Conservation (phyloP, 2,888 invertebrate genomes). For the Dicycla oo region DNA sequence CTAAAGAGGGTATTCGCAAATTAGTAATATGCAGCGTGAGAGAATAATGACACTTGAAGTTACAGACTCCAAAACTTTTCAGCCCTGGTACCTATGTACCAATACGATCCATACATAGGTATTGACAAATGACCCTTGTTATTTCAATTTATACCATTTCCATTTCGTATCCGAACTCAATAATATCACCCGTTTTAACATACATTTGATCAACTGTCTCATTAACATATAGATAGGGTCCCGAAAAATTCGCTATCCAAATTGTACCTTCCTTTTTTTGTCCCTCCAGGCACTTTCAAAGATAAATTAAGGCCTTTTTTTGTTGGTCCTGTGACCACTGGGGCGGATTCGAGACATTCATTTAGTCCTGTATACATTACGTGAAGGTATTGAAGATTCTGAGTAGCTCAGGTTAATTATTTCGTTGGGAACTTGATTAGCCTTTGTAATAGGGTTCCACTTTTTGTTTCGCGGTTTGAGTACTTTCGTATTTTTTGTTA, state of each 20-base stretch:
- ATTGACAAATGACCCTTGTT: constrained; percentile 71
- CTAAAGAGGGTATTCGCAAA: no score
- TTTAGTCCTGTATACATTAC: constrained; percentile 73
- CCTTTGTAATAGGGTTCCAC: constrained; percentile 53
- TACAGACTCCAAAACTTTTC: no score
- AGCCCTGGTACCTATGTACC: background rate
- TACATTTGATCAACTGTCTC: constrained; percentile 80
- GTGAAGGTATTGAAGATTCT: constrained; percentile 69
- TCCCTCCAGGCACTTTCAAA: constrained; percentile 73
- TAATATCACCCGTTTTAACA: constrained; percentile 79
- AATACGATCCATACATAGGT: constrained; percentile 27
- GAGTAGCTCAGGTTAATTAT: constrained; percentile 72
- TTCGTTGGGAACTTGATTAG: constrained; percentile 69
- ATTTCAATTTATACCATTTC: constrained; percentile 74
- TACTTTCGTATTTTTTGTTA: constrained; percentile 61
- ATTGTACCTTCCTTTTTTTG: constrained; percentile 77
- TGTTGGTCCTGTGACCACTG: constrained; percentile 72
- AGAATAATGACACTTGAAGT: no score
- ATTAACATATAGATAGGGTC: constrained; percentile 82
- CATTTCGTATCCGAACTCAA: constrained; percentile 70
- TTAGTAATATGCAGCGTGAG: no score
- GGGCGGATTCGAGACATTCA: constrained; percentile 72
- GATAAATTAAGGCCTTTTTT: constrained; percentile 79
- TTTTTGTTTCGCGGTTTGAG: constrained; percentile 63
- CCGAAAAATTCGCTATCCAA: constrained; percentile 77